Conservation (phyloP, 1,140 invertebrate genomes). For the Drosophila bocki region DNA sequence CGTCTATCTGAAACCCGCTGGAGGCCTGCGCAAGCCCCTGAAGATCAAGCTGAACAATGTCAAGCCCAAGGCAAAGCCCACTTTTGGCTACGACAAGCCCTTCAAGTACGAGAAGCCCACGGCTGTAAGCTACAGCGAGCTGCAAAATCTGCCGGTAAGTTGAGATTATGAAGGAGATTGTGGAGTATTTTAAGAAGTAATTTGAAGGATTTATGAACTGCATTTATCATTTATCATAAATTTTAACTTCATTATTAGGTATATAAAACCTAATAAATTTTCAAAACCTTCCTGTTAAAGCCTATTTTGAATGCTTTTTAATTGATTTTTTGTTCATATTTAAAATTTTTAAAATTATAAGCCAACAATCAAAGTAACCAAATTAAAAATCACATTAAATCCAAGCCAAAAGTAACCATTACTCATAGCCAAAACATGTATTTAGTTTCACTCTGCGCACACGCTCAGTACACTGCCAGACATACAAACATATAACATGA, state of each 20-base stretch:
- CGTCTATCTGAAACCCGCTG: conserved; percentile 62
- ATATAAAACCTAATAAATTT: not conserved
- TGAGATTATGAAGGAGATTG: not conserved
- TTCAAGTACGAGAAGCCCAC: conserved; percentile 77
- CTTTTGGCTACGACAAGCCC: conserved; percentile 76
- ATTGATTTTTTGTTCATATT: no score
- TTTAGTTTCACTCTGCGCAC: conserved; percentile 5
- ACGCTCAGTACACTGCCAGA: conserved; percentile 8
- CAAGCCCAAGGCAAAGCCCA: conserved; percentile 68
- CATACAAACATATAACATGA: conserved; percentile 21
- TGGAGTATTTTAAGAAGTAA: not conserved
- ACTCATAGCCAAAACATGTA: not conserved
- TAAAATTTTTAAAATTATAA: not conserved
- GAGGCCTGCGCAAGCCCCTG: conserved; percentile 64
- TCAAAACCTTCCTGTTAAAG: no score
- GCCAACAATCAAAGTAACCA: not conserved
- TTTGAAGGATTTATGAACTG: not conserved
- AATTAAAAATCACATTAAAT: conserved; percentile 1
- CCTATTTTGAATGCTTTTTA: not conserved
- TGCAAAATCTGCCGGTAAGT: conserved; percentile 79
- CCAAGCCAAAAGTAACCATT: conserved; percentile 2
- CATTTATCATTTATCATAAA: no score
- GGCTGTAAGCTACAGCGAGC: conserved; percentile 60
- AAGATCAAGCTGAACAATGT: conserved; percentile 75
- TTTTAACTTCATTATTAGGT: not conserved